A percentile compares a stretch with the other conserved stretches of the same genome.
phyloP scores from a whole-genome alignment of 2,113 vertebrate genomes.

The Rana temporaria region DNA sequence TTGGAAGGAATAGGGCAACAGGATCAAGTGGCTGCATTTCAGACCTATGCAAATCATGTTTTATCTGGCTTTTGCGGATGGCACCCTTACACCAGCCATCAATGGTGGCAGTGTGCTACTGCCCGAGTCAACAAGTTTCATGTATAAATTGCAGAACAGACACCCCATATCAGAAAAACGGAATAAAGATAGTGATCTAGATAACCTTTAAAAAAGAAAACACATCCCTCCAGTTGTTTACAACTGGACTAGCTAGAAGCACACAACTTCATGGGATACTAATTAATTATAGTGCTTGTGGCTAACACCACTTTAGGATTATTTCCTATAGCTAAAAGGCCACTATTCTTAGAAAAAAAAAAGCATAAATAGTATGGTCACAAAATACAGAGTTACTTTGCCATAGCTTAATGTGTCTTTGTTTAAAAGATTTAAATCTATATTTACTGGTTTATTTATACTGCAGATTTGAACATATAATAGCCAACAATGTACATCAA shows the following conservation, averaged over 20 bases:
- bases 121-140: slow-evolving; percentile 32
- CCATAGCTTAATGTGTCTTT: no score
- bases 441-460: no score
- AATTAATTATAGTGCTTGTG: not conserved
- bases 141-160: slow-evolving; percentile 23
- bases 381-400: no score
- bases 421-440: no score
- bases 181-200: slow-evolving; percentile 23
- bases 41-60: slow-evolving; percentile 39
- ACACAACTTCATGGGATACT: slow-evolving; percentile 20
- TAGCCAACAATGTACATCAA: no score
- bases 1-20: slow-evolving; percentile 5
- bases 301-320: not conserved
- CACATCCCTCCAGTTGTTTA: not conserved
- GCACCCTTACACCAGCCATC: not conserved
- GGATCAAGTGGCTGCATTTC: slow-evolving; percentile 13
- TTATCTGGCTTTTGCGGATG: slow-evolving; percentile 34
- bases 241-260: slow-evolving; percentile 1
- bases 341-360: no score
- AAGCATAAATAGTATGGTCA: no score
- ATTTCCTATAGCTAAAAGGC: not conserved
- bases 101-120: slow-evolving; percentile 33
- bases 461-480: no score
- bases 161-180: not conserved
- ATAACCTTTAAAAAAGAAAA: slow-evolving; percentile 11